Base-by-base conservation (phyloP, 2,888 invertebrate species). In the Eueremaeus valkanovi region DNA sequence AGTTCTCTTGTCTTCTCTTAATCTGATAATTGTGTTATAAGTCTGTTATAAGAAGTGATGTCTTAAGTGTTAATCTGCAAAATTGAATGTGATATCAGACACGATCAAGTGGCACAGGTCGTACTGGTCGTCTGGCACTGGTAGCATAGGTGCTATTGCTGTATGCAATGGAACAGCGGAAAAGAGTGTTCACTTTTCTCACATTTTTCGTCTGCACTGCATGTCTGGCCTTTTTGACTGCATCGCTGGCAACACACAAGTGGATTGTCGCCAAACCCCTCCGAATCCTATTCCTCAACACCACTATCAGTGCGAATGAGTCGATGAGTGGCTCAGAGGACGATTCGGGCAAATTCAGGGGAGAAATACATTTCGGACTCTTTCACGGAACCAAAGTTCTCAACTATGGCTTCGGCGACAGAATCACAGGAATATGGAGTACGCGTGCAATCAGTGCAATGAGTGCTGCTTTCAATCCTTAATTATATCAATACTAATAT, bases 301-400 rank as follows among this genome's bases (percentile, higher is more conserved):
- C 27, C 5, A 63, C 36, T 6, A 33, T 74, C 40, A 27, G 33
- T 33, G 16, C 36, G 36, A 49, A 33, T 18, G 61, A 66, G 36
- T 42, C 40, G 21, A 33, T 63, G 21, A 76, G 76, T 11, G 76
- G 75, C 58, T 77, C 66, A 11, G 76, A 79, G 13, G 76, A 77
- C 42, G 74, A 70, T 11, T 76, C 66, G 40, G 77, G 75, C n/a
- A 80, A 80, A 75, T 80, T 80, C 75, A 78, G 77, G 24, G 82
- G 81, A 16, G 78, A 81, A 51, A 80, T 83, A 18, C 80, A 90
- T 82, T 92, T 94, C 82, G 95, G 95, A 0, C 86, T 96, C 11
- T 92, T 95, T 81, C 89, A 90, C 81, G 95, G 95, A 0, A 89
- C 88, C 78, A 92, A 93, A 83, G 89, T 89, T 80, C 84, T 95